Base-by-base conservation (phyloP, 2,797 vertebrate species). In the Sardinella longiceps region DNA sequence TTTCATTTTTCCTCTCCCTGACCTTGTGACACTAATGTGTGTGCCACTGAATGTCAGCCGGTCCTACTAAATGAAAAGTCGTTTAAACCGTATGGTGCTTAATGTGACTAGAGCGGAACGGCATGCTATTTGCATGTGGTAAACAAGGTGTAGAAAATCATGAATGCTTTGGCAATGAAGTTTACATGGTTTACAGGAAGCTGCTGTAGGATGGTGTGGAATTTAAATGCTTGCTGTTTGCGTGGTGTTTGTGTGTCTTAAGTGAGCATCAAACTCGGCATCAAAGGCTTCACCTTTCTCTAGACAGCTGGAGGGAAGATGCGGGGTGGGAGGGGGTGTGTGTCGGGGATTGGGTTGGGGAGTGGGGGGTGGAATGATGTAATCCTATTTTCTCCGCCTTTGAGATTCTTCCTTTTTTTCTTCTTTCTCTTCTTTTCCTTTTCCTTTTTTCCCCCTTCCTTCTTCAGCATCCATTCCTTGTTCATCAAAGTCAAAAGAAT, bases 301-400 rank as follows among this genome's bases (percentile, higher is more conserved):
- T 37, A 23, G 33, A 70, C 63, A 30, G 63, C 63, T 70, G 10
- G 30, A 33, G 18, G 70, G 37, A 18, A 60, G 56, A 14, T 74
- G 28, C 2, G 30, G 66, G 66, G 30, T 0, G 25, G n/a, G n/a
- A n/a, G n/a, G n/a, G n/a, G n/a, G n/a, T n/a, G n/a, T n/a, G n/a
- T n/a, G n/a, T n/a, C 25, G 10, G 14, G 25, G 18, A 23, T 77
- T 1, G 23, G 23, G 5, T n/a, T n/a, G n/a, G n/a, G n/a, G n/a
- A n/a, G n/a, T n/a, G n/a, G 14, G 39, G 33, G 33, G 30, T 30
- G 30, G 37, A 77, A 43, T 77, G 33, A 74, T 37, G 70, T 77
- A 77, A 77, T 77, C 70, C 70, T 18, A 77, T 77, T 77, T 77
- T 77, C 70, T 77, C 37, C 18, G 10, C 33, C 70, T 77, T 5